These are phyloP conservation scores for Pomacea canaliculata DNA, from an alignment of 2,888 invertebrate genomes.

Conservation along the genomic window DNA sequence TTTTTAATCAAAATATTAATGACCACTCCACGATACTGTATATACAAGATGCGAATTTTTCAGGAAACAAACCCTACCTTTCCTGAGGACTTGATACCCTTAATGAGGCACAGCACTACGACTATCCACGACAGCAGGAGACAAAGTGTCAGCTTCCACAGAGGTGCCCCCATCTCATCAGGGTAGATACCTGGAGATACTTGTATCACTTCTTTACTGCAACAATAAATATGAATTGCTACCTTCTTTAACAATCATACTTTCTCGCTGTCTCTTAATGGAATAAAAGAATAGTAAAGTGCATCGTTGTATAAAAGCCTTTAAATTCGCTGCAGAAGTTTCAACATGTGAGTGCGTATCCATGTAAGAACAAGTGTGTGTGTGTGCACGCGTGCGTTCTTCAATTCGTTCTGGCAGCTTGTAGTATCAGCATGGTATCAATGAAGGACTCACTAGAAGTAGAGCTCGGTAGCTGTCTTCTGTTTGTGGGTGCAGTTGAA, in stretches of 20 bases:
- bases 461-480: slow-evolving; percentile 46
- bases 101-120: slow-evolving; percentile 59
- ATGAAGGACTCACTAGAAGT: slow-evolving; percentile 50
- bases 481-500: slow-evolving; percentile 46
- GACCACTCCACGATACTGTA: too few relatives aligned
- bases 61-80: slow-evolving; percentile 42
- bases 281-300: too few relatives aligned
- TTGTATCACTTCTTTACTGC: slow-evolving; percentile 52
- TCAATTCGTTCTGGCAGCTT: neutral
- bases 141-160: slow-evolving; percentile 57
- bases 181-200: slow-evolving; percentile 44
- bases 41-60: too few relatives aligned
- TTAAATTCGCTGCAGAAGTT: too few relatives aligned
- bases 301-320: too few relatives aligned
- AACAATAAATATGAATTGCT: neutral
- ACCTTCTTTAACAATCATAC: too few relatives aligned
- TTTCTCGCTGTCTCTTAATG: too few relatives aligned
- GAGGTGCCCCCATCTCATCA: slow-evolving; percentile 50
- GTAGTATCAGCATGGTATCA: neutral
- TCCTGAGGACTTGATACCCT: slow-evolving; percentile 61
- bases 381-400: neutral
- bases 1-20: too few relatives aligned
- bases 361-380: neutral
- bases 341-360: too few relatives aligned
- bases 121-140: slow-evolving; percentile 58